Conservation (phyloP, 2,797 vertebrate genomes). For the Furcifer pardalis region DNA sequence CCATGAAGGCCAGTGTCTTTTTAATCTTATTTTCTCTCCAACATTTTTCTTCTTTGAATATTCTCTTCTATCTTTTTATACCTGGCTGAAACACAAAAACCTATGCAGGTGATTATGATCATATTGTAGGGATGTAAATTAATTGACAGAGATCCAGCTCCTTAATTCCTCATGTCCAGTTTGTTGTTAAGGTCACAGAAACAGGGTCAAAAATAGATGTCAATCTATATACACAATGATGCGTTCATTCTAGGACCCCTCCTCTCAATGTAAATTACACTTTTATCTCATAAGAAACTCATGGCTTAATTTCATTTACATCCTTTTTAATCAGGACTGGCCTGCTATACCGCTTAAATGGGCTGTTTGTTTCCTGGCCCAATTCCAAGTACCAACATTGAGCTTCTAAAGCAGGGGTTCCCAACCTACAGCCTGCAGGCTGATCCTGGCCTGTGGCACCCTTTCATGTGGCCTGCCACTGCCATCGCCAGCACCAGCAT, state of each 20-base stretch:
- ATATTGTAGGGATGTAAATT: not conserved
- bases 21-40: not conserved
- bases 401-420: too few species aligned
- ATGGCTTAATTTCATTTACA: too few species aligned
- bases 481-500: too few species aligned
- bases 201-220: not conserved
- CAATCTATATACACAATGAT: slow-evolving; percentile 39
- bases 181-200: not conserved
- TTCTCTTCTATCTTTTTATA: not conserved
- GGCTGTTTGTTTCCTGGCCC: not conserved
- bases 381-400: not conserved
- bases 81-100: not conserved
- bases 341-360: not conserved
- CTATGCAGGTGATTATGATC: not conserved
- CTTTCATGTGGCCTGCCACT: too few species aligned
- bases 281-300: slow-evolving; percentile 12
- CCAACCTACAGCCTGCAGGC: too few species aligned
- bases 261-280: not conserved
- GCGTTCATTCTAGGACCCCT: slow-evolving; percentile 25
- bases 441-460: too few species aligned
- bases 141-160: not conserved
- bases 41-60: too few species aligned
- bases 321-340: not conserved
- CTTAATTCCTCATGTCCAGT: not conserved
- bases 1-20: slow-evolving; percentile 42